Evolutionary conservation across 1,140 invertebrate species (phyloP).

Genomic region (Littorina saxatilis): DNA sequence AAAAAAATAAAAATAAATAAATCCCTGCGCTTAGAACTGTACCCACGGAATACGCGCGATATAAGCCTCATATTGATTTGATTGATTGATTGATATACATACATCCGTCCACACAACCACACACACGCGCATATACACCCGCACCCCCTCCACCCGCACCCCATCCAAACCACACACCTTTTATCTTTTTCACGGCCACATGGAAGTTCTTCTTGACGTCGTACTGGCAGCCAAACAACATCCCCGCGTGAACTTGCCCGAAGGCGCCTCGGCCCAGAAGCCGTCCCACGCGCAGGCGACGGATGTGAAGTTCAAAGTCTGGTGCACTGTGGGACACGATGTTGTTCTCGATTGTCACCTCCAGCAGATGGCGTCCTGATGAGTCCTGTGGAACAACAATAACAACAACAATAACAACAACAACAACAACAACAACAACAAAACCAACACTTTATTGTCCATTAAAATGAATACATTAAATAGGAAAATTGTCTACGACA

Average conservation of each 20-base stretch:
- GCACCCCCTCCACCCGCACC: not conserved
- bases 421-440: no score
- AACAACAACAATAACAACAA: not conserved
- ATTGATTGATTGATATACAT: no score
- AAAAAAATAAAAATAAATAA: no score
- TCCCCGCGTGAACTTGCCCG: slow-evolving; percentile 77
- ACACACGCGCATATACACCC: not conserved
- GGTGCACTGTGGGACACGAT: not conserved
- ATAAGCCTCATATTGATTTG: no score
- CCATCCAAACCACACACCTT: slow-evolving; percentile 34
- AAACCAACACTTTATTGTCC: no score
- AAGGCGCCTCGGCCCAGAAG: slow-evolving; percentile 96
- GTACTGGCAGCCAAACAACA: slow-evolving; percentile 6
- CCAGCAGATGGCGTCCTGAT: not conserved
- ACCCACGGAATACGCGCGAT: no score
- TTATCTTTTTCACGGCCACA: slow-evolving; percentile 52
- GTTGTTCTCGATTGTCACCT: slow-evolving; percentile 6
- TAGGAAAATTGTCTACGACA: no score
- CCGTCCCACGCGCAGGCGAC: slow-evolving; percentile 89
- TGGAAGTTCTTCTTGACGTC: slow-evolving; percentile 36
- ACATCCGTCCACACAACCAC: slow-evolving; percentile 18
- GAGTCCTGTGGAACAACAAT: not conserved
- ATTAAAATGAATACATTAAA: no score
- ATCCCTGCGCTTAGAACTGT: no score
- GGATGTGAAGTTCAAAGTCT: slow-evolving; percentile 91